Conservation (phyloP, 2,888 invertebrate species). For the Hipparchia sbordonii region DNA sequence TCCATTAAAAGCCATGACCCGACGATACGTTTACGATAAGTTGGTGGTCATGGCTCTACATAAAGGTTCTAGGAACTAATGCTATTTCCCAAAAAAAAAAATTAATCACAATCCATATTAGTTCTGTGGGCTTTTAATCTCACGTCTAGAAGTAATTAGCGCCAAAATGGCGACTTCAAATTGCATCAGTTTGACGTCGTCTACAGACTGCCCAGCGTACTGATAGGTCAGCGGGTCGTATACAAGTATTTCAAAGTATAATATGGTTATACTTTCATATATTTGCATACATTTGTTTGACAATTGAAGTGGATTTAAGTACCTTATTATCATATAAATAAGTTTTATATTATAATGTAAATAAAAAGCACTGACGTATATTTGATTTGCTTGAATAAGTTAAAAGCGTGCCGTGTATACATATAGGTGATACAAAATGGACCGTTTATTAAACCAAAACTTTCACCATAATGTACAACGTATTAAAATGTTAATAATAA, state of each 20-base stretch:
- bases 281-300: constrained; percentile 31
- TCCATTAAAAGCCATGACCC: too few relatives aligned
- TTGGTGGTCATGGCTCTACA: too few relatives aligned
- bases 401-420: constrained; percentile 74
- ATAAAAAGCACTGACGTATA: constrained; percentile 40
- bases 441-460: constrained; percentile 60
- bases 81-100: too few relatives aligned
- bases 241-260: constrained; percentile 30
- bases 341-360: constrained; percentile 56
- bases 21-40: too few relatives aligned
- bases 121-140: too few relatives aligned
- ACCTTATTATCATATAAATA: constrained; percentile 65
- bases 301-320: constrained; percentile 51
- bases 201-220: too few relatives aligned
- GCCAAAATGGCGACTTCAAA: too few relatives aligned
- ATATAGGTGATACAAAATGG: constrained; percentile 58
- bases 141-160: too few relatives aligned
- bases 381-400: constrained; percentile 32
- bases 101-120: too few relatives aligned
- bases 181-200: too few relatives aligned
- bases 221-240: neutral
- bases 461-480: constrained; percentile 78
- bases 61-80: too few relatives aligned
- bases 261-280: constrained; percentile 24
- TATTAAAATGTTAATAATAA: constrained; percentile 50